Percentiles rank a stretch among this genome's conserved stretches.
Conservation (phyloP, 2,888 invertebrate genomes). For the Ceraclea dissimilis region DNA sequence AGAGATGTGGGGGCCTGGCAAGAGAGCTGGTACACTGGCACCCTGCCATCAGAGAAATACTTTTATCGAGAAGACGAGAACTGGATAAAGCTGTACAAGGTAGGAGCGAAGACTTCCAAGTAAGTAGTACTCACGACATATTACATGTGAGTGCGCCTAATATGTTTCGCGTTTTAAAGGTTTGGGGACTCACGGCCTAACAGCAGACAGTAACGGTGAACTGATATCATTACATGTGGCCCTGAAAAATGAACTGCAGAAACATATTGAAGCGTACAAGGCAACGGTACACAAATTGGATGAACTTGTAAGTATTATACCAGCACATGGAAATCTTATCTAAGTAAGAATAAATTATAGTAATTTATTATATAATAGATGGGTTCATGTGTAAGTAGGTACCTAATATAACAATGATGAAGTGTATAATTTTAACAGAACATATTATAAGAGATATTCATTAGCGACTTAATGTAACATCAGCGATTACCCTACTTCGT, state of each 20-base stretch:
- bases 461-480: no score
- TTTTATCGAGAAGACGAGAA: conserved; percentile 62
- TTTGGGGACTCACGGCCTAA: conserved; percentile 79
- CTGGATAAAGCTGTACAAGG: conserved; percentile 83
- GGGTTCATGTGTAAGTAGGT: no score
- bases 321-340: background rate
- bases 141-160: no score
- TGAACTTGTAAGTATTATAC: conserved; percentile 49
- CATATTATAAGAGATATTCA: no score
- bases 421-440: no score
- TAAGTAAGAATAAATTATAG: background rate
- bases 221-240: conserved; percentile 75
- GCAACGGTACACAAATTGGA: conserved; percentile 81
- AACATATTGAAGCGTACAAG: conserved; percentile 80
- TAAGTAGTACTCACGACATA: background rate
- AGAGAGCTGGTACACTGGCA: conserved; percentile 54
- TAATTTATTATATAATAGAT: no score
- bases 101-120: conserved; percentile 26
- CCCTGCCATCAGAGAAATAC: conserved; percentile 57
- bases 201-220: conserved; percentile 55
- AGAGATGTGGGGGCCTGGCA: conserved; percentile 54
- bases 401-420: no score
- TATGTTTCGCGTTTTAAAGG: conserved; percentile 42
- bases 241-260: conserved; percentile 73
- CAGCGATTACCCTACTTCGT: no score